Base-by-base conservation (phyloP, 2,888 invertebrate genomes). In the Epinotia brunnichana region DNA sequence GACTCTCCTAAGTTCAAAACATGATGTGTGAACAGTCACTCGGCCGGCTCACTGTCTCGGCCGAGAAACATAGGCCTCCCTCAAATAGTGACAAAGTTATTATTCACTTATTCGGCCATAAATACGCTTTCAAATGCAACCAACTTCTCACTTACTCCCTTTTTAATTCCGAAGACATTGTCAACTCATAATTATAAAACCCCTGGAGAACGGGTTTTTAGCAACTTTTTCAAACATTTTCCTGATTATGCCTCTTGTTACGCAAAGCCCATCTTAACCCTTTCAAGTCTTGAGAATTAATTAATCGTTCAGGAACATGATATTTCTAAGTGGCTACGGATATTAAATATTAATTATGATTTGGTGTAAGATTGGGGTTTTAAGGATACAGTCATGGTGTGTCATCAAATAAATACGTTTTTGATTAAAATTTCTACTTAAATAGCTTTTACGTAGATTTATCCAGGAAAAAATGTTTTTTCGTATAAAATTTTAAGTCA, bases 321-420 rank as follows among this genome's bases (percentile, higher is more conserved):
- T 68, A 44, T 67, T 68, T 56, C 57, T 48, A 57, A 68, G 67
- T 68, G 67, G 57, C 17, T 48, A 67, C n/a, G 57, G 57, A 68
- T 68, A 48, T 48, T 68, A 68, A 68, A 59, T 48, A 68, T n/a
- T 48, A 48, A 48, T 48, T 48, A 48, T n/a, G 48, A 48, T 48
- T 48, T 48, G 5, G 15, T 48, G 5, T 7, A 48, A 48, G 48
- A 48, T 48, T 48, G 41, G 41, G 48, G 4, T n/a, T 48, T 48
- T n/a, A n/a, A n/a, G 48, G n/a, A 48, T 41, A 13, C 3, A 13
- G 41, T 39, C 39, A 11, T 41, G 41, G 11, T 41, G 41, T 41
- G 35, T 5, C 21, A 24, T 24, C 21, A 24, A 24, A 24, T 24
- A 24, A 24, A 24, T 24, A 24, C 21, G 21, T 24, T 2, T 24